Evolutionary conservation across 2,113 vertebrate species (phyloP), one percentile per base, ranked within the genome.

Genomic region (Hippocampus comes): DNA sequence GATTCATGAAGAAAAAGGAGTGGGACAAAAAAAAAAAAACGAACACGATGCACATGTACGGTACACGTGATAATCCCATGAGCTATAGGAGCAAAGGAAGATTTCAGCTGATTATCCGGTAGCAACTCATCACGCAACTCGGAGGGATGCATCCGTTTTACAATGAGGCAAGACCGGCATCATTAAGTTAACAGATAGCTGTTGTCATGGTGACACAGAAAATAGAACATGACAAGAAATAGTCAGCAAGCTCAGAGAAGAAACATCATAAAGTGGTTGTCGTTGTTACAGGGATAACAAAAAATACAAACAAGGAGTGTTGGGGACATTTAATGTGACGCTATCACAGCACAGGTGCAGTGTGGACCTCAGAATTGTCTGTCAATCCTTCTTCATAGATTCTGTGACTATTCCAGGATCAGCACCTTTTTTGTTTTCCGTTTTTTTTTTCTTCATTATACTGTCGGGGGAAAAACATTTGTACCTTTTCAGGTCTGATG

Each of bases 131-230:
- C 79, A 63, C 64, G 51, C 49, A 57, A 43, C 64, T 63, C 69
- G 49, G 49, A 63, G 57, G 71, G 64, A 34, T 78, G 46, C 68
- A 20, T 68, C 67, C 46, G 67, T 68, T 69, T 41, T 23, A 61
- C 68, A 68, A 56, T 68, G 71, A 74, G 21, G 68, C 76, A 75
- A 75, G 69, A 72, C 59, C 63, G 70, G 65, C 68, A 78, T 84
- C 81, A 80, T 87, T 85, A 77, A 68, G 25, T 75, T 71, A 80
- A 78, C 74, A 78, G 78, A 82, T 82, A 72, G 71, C 78, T 71
- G 43, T 49, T 68, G 73, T 75, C 70, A 61, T 10, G 55, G 63
- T 71, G 70, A 81, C 67, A 74, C 38, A 69, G 8, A 61, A 51
- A 74, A 60, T 78, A 46, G 76, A 18, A 34, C 14, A 18, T 61